Conservation (phyloP, 1,140 invertebrate genomes). For the Ericerus pela region DNA sequence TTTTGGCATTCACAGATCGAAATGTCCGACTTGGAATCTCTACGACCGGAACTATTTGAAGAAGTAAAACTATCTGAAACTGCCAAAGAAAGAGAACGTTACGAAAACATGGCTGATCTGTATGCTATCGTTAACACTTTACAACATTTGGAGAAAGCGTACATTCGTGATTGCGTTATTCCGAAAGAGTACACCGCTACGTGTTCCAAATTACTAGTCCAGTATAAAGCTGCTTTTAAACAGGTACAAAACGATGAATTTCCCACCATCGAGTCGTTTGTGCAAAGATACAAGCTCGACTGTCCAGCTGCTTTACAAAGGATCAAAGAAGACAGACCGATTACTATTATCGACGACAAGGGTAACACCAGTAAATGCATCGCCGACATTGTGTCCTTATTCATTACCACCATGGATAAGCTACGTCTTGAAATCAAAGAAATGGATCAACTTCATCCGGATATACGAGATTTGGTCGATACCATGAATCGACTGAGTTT, state of each 20-base stretch:
- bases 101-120: conserved; percentile 96
- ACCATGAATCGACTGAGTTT: conserved; percentile 84
- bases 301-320: conserved; percentile 92
- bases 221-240: conserved; percentile 93
- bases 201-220: conserved; percentile 89
- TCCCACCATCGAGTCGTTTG: conserved; percentile 78
- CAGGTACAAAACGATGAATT: conserved; percentile 90
- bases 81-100: conserved; percentile 85
- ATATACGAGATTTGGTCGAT: conserved; percentile 82
- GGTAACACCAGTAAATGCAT: conserved; percentile 98
- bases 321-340: conserved; percentile 93
- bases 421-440: conserved; percentile 85
- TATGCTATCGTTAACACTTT: conserved; percentile 95
- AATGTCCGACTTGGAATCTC: conserved; percentile 30
- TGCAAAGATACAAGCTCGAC: conserved; percentile 78
- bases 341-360: conserved; percentile 97
- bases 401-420: conserved; percentile 98
- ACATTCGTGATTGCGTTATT: conserved; percentile 89
- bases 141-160: conserved; percentile 95
- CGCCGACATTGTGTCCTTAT: conserved; percentile 94
- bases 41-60: conserved; percentile 71
- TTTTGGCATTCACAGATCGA: too few species aligned
- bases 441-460: conserved; percentile 95
- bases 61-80: conserved; percentile 89
- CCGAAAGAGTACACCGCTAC: conserved; percentile 90